These are phyloP conservation scores for Xenopus borealis DNA, from an alignment of 2,113 vertebrate genomes.

Conservation along the genomic window DNA sequence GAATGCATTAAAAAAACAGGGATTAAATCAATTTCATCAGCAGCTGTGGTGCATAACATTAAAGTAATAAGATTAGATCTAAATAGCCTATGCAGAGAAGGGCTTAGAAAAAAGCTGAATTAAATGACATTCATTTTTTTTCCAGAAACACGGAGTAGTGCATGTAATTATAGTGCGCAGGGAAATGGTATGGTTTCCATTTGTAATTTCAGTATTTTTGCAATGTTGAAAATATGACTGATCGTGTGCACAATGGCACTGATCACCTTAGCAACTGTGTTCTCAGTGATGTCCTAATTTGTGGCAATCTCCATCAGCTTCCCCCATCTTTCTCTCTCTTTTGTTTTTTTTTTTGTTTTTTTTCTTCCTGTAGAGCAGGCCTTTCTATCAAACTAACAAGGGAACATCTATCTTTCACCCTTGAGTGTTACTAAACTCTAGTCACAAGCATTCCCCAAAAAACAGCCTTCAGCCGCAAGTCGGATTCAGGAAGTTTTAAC, in stretches of 20 bases:
- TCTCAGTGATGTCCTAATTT: too few relatives aligned
- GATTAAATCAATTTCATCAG: conserved; percentile 48
- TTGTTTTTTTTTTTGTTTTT: too few relatives aligned
- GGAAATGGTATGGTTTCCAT: conserved; percentile 25
- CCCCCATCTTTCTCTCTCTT: too few relatives aligned
- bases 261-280: not conserved
- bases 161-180: conserved; percentile 9
- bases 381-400: too few relatives aligned
- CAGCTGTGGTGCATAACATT: conserved; percentile 37
- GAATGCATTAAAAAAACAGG: conserved; percentile 45
- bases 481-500: too few relatives aligned
- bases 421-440: too few relatives aligned
- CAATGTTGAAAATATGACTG: not conserved
- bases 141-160: conserved; percentile 27
- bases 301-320: too few relatives aligned
- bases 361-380: too few relatives aligned
- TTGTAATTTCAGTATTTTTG: conserved; percentile 11
- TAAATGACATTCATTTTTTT: conserved; percentile 35
- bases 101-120: conserved; percentile 46
- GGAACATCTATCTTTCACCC: too few relatives aligned
- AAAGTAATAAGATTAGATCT: conserved; percentile 46
- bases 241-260: not conserved
- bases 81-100: conserved; percentile 47
- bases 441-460: too few relatives aligned
- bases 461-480: too few relatives aligned